phyloP scores from a whole-genome alignment of 2,113 vertebrate genomes.

The Corythornis cristatus region DNA sequence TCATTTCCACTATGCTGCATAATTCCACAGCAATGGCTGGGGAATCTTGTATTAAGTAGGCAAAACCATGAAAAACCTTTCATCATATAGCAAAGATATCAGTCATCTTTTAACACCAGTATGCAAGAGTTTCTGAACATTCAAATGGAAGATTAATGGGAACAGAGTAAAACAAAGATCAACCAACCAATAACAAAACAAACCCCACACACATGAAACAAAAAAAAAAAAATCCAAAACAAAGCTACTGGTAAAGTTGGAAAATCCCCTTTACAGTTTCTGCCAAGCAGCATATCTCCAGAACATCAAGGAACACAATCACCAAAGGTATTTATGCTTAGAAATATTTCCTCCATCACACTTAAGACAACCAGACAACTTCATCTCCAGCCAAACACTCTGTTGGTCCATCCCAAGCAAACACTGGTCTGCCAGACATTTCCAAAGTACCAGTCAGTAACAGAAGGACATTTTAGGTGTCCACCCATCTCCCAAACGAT shows the following conservation, averaged over 20 bases:
- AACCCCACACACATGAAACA: too few relatives aligned
- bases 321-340: neutral
- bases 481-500: neutral
- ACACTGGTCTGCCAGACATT: rapidly evolving
- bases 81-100: neutral
- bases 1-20: neutral
- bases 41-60: neutral
- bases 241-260: neutral
- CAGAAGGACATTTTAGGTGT: neutral
- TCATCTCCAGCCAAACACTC: neutral
- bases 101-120: neutral
- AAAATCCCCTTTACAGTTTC: neutral
- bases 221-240: too few relatives aligned
- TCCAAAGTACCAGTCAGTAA: neutral
- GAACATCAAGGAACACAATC: neutral
- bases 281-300: neutral
- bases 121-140: conserved; percentile 9
- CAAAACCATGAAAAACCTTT: conserved; percentile 16
- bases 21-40: neutral
- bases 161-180: neutral
- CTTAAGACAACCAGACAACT: neutral
- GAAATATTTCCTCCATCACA: neutral
- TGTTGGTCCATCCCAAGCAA: neutral
- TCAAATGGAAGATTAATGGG: conserved; percentile 1
- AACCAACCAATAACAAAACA: neutral